Conservation (phyloP, 2,113 vertebrate species). For the Prunella himalayana region DNA sequence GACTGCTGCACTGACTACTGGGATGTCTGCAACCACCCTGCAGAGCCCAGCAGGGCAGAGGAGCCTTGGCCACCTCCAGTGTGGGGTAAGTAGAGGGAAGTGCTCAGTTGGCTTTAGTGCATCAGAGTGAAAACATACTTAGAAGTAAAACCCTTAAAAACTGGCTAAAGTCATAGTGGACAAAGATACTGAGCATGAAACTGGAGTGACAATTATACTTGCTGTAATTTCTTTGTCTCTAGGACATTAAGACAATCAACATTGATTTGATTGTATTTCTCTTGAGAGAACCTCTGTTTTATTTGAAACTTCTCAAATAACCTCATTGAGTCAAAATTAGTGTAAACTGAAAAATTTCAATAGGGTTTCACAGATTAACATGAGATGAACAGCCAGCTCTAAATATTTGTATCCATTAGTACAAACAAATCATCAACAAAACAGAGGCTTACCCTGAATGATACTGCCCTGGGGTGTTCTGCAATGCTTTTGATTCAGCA, state of each 20-base stretch:
- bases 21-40: constrained; percentile 30
- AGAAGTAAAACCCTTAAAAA: not conserved
- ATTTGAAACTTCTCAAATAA: not conserved
- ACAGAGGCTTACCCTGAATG: not conserved
- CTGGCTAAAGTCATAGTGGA: not conserved
- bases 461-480: not conserved
- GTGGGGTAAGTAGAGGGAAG: constrained; percentile 46
- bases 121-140: not conserved
- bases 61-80: not conserved
- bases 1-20: constrained; percentile 79
- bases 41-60: not conserved
- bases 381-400: not conserved
- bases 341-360: not conserved
- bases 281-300: not conserved
- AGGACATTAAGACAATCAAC: not conserved
- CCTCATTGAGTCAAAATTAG: not conserved
- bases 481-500: not conserved
- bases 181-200: not conserved
- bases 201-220: not conserved
- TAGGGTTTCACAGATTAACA: not conserved
- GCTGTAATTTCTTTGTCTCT: not conserved
- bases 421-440: not conserved
- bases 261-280: not conserved
- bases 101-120: not conserved
- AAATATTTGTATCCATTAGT: not conserved